These are phyloP conservation scores for Tamandua tetradactyla DNA, from an alignment of 2,797 vertebrate genomes.

Conservation along the genomic window DNA sequence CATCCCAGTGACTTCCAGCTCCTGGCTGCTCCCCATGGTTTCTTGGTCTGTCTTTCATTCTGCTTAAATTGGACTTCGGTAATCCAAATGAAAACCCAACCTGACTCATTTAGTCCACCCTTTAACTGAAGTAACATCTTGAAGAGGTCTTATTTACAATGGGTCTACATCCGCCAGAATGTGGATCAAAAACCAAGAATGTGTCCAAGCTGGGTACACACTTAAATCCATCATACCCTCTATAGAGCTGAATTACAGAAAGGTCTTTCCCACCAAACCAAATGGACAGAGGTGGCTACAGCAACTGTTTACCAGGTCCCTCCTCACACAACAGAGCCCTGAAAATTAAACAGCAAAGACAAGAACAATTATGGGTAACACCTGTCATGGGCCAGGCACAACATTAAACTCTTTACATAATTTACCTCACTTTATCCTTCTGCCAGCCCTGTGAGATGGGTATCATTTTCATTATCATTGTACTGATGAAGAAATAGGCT, in stretches of 20 bases:
- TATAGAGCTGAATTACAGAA: neutral
- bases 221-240: neutral
- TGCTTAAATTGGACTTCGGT: no score
- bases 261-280: neutral
- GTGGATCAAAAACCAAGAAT: no score
- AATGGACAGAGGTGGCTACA: neutral
- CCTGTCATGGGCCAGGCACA: neutral
- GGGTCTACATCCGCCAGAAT: no score
- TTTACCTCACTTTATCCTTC: neutral
- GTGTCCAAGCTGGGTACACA: no score
- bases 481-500: constrained; percentile 24
- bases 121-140: no score
- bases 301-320: neutral
- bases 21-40: no score
- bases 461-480: neutral
- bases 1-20: no score
- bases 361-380: neutral
- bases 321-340: neutral
- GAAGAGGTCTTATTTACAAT: no score
- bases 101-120: no score
- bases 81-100: no score
- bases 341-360: neutral
- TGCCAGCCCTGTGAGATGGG: neutral
- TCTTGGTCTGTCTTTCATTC: no score
- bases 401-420: constrained; percentile 26